Base-by-base conservation (phyloP, 2,888 invertebrate species). In the Morpho helenor region DNA sequence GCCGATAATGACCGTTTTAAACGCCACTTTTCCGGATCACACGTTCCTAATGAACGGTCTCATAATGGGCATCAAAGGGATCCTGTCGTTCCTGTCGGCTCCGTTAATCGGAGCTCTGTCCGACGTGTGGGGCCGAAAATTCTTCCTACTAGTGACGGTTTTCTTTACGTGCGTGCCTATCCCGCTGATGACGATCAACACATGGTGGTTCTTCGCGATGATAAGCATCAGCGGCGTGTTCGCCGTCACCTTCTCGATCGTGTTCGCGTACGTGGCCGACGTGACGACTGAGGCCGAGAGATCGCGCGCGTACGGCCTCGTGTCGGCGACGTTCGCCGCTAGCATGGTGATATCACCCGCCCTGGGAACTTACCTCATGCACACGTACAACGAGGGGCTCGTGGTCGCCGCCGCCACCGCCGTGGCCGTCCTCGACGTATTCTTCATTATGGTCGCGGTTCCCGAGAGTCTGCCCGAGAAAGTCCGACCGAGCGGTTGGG, bases 191-290 rank as follows among this genome's bases (percentile, higher is more conserved):
- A 97, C 97, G 76, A 96, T 99, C 80, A 99, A 99, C 91, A 98
- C 99, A 52, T 99, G 97, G 97, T 99, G 98, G 98, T 99, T 99
- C 89, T 99, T 99, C 90, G 98, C 99, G 61, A 97, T 99, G 96
- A 97, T 99, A 91, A 98, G 98, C 80, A 97, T 99, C 83, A 98
- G 98, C 71, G 99, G 99, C 63, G 96, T 99, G 69, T 99, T 99
- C 90, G 98, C 99, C 57, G 99, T 99, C 66, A 99, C 99, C 52
- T 99, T 99, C 91, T 98, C 98, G 71, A 99, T 99, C 58, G 99
- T 99, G 59, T 98, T 99, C 91, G 99, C 99, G 52, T 99, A 99
- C 90, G 99, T 99, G 66, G 99, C 99, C 46, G 99, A 99, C 90
- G 98, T 99, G 56, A 99, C 99, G 41, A 97, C 98, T 71, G 98